These are phyloP conservation scores for Mormyrus hasselquistii DNA, from an alignment of 2,797 vertebrate species.

Conservation along the genomic window DNA sequence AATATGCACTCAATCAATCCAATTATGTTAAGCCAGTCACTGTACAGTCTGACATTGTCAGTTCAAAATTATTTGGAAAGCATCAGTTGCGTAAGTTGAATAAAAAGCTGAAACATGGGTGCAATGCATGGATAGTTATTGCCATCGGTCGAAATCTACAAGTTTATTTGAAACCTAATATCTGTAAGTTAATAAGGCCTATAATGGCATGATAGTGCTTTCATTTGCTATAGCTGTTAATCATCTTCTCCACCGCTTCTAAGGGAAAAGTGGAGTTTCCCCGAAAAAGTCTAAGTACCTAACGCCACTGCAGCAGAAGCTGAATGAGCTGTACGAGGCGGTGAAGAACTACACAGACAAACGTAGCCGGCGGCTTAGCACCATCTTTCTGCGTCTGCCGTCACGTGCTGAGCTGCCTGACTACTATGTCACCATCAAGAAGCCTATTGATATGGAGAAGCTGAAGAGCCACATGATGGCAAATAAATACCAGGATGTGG, in stretches of 20 bases:
- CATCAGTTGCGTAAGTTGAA: not conserved
- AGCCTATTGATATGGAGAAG: slow-evolving; percentile 95
- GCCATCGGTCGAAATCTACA: not conserved
- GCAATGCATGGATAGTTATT: not conserved
- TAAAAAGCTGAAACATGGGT: not conserved
- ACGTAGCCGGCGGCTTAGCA: slow-evolving; percentile 84
- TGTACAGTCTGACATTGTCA: not conserved
- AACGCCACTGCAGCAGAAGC: slow-evolving; percentile 91
- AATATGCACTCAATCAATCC: not conserved
- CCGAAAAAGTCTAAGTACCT: slow-evolving; percentile 95
- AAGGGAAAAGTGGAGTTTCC: slow-evolving; percentile 85
- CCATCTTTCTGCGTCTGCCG: slow-evolving; percentile 90
- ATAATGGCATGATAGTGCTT: not conserved
- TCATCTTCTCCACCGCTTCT: not conserved
- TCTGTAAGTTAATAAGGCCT: not conserved
- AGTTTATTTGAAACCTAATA: not conserved
- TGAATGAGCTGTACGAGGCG: slow-evolving; percentile 92
- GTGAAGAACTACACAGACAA: slow-evolving; percentile 95
- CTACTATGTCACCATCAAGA: slow-evolving; percentile 96
- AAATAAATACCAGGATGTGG: slow-evolving; percentile 92
- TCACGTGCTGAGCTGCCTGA: slow-evolving; percentile 93
- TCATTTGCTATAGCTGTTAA: not conserved
- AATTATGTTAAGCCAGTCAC: not conserved
- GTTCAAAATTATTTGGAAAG: not conserved
- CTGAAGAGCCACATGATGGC: slow-evolving; percentile 89